Evolutionary conservation across 2,113 vertebrate genomes (phyloP).

Genomic region (Riparia riparia): DNA sequence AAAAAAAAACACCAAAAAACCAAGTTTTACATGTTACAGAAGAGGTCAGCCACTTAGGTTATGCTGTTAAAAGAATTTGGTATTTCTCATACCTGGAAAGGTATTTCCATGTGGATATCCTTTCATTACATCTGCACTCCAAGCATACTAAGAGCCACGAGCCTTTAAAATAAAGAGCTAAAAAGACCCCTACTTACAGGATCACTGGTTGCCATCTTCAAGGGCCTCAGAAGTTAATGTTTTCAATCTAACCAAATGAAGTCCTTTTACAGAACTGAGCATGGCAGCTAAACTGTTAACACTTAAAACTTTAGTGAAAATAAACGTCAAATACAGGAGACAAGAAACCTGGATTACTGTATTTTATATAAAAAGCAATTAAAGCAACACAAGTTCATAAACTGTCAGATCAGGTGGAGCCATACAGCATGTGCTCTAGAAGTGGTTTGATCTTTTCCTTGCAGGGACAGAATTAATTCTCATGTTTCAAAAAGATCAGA

Average conservation of each 20-base stretch:
- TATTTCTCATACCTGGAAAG: slow-evolving; percentile 43
- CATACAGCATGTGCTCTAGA: not conserved
- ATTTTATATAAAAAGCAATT: not conserved
- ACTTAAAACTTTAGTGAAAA: slow-evolving; percentile 26
- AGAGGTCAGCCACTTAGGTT: not conserved
- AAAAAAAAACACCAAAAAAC: too few species aligned
- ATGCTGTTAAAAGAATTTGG: not conserved
- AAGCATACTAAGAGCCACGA: slow-evolving; percentile 1
- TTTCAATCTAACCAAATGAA: slow-evolving; percentile 60
- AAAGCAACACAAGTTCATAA: slow-evolving; percentile 32
- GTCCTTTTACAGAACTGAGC: slow-evolving; percentile 41
- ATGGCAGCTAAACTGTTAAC: slow-evolving; percentile 25
- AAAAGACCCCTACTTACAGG: slow-evolving; percentile 63
- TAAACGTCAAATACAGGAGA: not conserved
- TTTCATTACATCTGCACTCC: not conserved
- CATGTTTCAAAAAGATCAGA: slow-evolving; percentile 51
- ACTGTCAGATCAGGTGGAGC: slow-evolving; percentile 30
- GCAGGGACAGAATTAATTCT: slow-evolving; percentile 34
- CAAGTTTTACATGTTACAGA: not conserved
- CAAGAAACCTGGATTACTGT: slow-evolving; percentile 31
- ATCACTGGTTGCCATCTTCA: slow-evolving; percentile 54
- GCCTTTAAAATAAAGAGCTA: slow-evolving; percentile 43
- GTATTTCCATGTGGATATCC: not conserved
- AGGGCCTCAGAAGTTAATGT: slow-evolving; percentile 35
- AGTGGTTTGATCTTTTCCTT: slow-evolving; percentile 7